These are phyloP conservation scores for Procavia capensis DNA, from an alignment of 2,113 vertebrate species.

Conservation along the genomic window DNA sequence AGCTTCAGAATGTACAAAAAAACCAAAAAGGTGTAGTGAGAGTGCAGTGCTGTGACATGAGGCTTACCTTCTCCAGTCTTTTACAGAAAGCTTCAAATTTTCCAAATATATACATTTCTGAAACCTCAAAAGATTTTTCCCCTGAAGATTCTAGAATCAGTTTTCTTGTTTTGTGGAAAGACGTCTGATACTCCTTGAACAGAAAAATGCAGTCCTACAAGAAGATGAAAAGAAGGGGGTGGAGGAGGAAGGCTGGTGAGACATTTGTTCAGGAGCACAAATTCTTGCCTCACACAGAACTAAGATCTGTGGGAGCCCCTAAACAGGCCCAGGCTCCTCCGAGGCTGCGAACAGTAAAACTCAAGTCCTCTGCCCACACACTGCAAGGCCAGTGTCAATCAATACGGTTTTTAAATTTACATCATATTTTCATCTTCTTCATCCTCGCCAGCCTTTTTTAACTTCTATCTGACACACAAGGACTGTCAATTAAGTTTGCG, in stretches of 20 bases:
- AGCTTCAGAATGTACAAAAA: background rate
- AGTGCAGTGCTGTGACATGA: background rate
- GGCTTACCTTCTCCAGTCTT: conserved; percentile 90
- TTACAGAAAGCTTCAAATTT: conserved; percentile 91
- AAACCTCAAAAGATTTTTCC: conserved; percentile 88
- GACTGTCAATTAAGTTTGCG: no score
- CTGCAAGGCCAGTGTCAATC: background rate
- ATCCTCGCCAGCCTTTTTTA: background rate
- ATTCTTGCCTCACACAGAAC: background rate
- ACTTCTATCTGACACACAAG: background rate
- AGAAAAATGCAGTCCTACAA: conserved; percentile 88
- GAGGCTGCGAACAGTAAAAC: background rate
- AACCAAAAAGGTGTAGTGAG: background rate
- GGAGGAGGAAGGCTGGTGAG: background rate
- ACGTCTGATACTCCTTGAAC: conserved; percentile 90
- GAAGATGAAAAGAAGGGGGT: conserved; percentile 46
- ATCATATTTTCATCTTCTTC: background rate
- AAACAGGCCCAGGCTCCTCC: background rate
- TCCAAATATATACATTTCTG: conserved; percentile 91
- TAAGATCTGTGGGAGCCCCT: background rate
- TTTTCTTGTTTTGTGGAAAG: conserved; percentile 88
- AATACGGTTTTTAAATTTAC: background rate
- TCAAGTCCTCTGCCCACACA: background rate
- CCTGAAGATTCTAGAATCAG: conserved; percentile 83
- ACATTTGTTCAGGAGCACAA: background rate